Evolutionary conservation across 2,888 invertebrate genomes (phyloP).

Genomic region (Buathra laborator): DNA sequence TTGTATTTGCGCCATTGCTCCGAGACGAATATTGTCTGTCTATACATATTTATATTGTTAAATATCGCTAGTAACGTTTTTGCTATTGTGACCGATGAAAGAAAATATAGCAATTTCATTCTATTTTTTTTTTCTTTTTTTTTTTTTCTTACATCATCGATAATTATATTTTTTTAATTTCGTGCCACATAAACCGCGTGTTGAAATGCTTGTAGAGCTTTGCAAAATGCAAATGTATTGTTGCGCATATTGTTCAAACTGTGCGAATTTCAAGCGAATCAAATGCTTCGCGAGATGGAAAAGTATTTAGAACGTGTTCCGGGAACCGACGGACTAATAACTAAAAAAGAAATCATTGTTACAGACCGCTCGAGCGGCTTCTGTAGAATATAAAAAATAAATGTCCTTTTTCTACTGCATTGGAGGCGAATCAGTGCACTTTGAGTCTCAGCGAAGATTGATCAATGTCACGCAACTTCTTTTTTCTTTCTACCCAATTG

Average conservation of each 20-base stretch:
- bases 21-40: conserved; percentile 63
- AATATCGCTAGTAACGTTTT: conserved; percentile 52
- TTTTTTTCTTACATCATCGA: not conserved
- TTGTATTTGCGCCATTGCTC: conserved; percentile 60
- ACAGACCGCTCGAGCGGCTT: not conserved
- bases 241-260: conserved; percentile 56
- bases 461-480: conserved; percentile 31
- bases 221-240: conserved; percentile 60
- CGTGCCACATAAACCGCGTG: conserved; percentile 59
- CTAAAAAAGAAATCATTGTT: conserved; percentile 22
- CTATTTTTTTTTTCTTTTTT: conserved; percentile 8
- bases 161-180: conserved; percentile 40
- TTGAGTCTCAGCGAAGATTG: conserved; percentile 52
- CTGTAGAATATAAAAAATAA: conserved; percentile 11
- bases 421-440: conserved; percentile 50
- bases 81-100: conserved; percentile 58
- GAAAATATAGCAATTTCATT: conserved; percentile 57
- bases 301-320: conserved; percentile 22
- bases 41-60: conserved; percentile 62
- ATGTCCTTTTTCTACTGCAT: conserved; percentile 62
- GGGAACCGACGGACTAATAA: conserved; percentile 10
- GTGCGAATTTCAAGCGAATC: conserved; percentile 50
- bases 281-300: conserved; percentile 53
- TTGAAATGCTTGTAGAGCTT: conserved; percentile 61
- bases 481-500: conserved; percentile 23